Conservation (phyloP, 1,140 invertebrate species). For the Tenebrio molitor region DNA sequence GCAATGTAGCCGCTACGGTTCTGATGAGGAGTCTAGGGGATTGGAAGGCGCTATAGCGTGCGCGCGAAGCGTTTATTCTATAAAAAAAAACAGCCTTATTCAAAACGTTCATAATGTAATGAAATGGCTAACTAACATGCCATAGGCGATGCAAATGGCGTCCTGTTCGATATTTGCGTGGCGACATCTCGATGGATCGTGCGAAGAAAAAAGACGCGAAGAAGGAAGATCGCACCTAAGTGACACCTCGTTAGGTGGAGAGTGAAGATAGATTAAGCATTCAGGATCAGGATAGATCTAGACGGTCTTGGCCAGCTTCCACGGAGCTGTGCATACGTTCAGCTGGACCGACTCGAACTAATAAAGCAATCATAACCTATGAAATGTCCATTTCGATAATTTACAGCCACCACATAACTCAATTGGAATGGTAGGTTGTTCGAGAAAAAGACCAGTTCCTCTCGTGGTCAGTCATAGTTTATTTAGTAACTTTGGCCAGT, state of each 20-base stretch:
- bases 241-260: constrained; percentile 22
- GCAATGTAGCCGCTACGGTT: background rate
- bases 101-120: constrained; percentile 55
- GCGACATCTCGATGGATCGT: constrained; percentile 3
- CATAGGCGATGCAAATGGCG: constrained; percentile 41
- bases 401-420: constrained; percentile 18
- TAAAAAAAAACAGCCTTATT: constrained; percentile 53
- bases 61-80: constrained; percentile 49
- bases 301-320: constrained; percentile 32
- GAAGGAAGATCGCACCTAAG: constrained; percentile 25
- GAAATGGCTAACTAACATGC: constrained; percentile 55
- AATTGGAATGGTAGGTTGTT: constrained; percentile 26
- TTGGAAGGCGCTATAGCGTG: constrained; percentile 48
- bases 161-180: constrained; percentile 36
- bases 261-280: constrained; percentile 32
- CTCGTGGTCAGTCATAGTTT: constrained; percentile 33
- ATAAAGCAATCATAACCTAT: constrained; percentile 39
- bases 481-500: constrained; percentile 32
- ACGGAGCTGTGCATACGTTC: constrained; percentile 16
- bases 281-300: constrained; percentile 15
- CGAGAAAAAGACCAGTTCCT: constrained; percentile 8
- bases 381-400: constrained; percentile 24
- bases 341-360: constrained; percentile 19
- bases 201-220: constrained; percentile 21
- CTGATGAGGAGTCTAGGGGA: constrained; percentile 23